phyloP scores from a whole-genome alignment of 2,113 vertebrate genomes.

The Kryptolebias marmoratus region DNA sequence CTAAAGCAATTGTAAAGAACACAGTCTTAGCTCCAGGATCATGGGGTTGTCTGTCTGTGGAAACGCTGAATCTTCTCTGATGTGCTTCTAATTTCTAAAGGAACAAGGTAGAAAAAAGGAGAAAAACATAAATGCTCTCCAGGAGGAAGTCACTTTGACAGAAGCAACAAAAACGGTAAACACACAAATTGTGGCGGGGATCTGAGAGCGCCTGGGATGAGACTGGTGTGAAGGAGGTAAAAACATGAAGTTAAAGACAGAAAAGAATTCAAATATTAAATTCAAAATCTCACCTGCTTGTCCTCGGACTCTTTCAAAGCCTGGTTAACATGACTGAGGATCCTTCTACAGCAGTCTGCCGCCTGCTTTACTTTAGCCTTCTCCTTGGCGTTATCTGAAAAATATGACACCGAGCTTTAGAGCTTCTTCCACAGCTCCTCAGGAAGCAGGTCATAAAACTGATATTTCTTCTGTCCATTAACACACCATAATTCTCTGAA shows the following conservation, averaged over 20 bases:
- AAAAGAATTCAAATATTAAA: conserved; percentile 8
- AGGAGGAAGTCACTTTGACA: background rate
- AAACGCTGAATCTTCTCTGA: conserved; percentile 93
- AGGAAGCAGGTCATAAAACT: conserved; percentile 47
- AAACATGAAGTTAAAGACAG: conserved; percentile 4
- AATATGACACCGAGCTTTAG: conserved; percentile 26
- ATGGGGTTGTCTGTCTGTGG: conserved; percentile 92
- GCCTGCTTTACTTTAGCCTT: conserved; percentile 94
- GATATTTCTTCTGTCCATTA: conserved; percentile 56
- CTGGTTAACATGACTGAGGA: conserved; percentile 96
- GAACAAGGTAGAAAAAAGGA: background rate
- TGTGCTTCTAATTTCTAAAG: conserved; percentile 94
- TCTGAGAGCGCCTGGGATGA: background rate
- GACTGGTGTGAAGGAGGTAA: conserved; percentile 6
- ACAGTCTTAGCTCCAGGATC: conserved; percentile 95
- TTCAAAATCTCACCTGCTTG: conserved; percentile 85
- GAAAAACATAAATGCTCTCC: background rate
- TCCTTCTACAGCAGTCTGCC: conserved; percentile 92
- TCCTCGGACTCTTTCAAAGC: conserved; percentile 97
- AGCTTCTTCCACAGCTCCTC: conserved; percentile 11
- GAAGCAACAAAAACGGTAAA: conserved; percentile 19
- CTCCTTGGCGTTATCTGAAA: conserved; percentile 87
- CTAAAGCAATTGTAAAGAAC: background rate
- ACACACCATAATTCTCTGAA: conserved; percentile 38
- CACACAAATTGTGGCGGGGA: conserved; percentile 1